Evolutionary conservation across 2,113 vertebrate species (phyloP).

Genomic region (Ardeotis arabs): DNA sequence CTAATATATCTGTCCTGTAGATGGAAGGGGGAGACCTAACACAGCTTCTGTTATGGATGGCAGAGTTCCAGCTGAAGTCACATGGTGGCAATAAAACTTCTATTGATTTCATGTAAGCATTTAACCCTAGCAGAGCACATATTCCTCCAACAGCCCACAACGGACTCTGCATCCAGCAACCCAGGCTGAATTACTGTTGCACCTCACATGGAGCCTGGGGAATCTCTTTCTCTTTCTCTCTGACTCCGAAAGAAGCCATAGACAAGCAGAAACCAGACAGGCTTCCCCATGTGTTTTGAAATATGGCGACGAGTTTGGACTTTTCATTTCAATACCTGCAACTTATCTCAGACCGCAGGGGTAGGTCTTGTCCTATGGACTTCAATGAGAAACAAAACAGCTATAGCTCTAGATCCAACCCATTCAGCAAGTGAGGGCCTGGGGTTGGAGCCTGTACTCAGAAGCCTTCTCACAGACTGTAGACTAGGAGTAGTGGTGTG

Average conservation of each 20-base stretch:
- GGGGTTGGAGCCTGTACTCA: neutral
- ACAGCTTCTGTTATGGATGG: conserved; percentile 68
- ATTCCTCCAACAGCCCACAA: conserved; percentile 35
- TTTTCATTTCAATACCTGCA: neutral
- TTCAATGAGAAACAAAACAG: neutral
- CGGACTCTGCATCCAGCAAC: neutral
- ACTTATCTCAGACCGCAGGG: neutral
- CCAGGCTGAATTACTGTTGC: conserved; percentile 40
- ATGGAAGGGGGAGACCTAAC: conserved; percentile 64
- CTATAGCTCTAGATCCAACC: neutral
- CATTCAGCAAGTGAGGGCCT: neutral
- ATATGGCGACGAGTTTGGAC: neutral
- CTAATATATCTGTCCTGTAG: conserved; percentile 77
- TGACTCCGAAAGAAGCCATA: neutral
- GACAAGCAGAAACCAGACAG: neutral
- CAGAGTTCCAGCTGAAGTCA: conserved; percentile 71
- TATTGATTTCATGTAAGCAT: conserved; percentile 63
- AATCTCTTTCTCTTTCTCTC: conserved; percentile 5
- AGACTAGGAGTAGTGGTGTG: neutral
- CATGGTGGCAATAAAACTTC: conserved; percentile 66
- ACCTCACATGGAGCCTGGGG: neutral
- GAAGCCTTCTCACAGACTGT: neutral
- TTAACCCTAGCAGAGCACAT: conserved; percentile 53
- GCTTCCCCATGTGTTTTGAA: neutral
- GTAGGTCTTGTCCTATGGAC: neutral